Evolutionary conservation across 2,113 vertebrate genomes (phyloP).

Genomic region (Helogale parvula): DNA sequence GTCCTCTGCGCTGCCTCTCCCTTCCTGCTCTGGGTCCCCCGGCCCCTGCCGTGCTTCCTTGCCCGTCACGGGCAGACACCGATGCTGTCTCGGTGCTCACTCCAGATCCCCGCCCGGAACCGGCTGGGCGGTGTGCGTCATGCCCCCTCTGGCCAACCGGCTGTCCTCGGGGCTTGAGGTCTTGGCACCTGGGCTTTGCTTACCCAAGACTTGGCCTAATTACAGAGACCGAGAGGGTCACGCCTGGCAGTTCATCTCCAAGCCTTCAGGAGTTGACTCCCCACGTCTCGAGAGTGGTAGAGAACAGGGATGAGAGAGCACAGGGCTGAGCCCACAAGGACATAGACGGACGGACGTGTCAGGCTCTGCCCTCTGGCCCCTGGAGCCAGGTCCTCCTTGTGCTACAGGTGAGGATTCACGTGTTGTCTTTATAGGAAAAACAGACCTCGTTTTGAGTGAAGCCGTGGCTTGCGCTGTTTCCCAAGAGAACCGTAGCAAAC

Average conservation of each 20-base stretch:
- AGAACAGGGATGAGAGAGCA: not conserved
- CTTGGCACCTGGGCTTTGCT: not conserved
- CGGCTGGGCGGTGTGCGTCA: not conserved
- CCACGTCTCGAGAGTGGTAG: not conserved
- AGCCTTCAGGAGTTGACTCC: not conserved
- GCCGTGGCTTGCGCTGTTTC: not conserved
- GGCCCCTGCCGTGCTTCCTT: not conserved
- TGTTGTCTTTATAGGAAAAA: not conserved
- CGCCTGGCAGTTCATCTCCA: not conserved
- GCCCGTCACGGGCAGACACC: not conserved
- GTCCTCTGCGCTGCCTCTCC: not conserved
- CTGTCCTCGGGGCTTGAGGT: not conserved
- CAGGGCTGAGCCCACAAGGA: not conserved
- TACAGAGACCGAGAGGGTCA: not conserved
- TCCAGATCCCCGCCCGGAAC: not conserved
- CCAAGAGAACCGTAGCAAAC: not conserved
- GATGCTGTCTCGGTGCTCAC: not conserved
- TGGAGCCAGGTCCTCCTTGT: not conserved
- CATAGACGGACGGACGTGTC: not conserved
- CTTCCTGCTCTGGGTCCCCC: not conserved
- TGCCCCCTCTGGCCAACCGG: not conserved
- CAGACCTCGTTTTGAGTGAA: not conserved
- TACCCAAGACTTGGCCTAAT: not conserved
- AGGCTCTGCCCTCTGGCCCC: not conserved
- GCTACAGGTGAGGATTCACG: not conserved